A percentile compares a stretch with the other conserved stretches of the same genome.
Evolutionary conservation across 2,113 vertebrate species (phyloP).

Genomic region (Ochotona curzoniae): DNA sequence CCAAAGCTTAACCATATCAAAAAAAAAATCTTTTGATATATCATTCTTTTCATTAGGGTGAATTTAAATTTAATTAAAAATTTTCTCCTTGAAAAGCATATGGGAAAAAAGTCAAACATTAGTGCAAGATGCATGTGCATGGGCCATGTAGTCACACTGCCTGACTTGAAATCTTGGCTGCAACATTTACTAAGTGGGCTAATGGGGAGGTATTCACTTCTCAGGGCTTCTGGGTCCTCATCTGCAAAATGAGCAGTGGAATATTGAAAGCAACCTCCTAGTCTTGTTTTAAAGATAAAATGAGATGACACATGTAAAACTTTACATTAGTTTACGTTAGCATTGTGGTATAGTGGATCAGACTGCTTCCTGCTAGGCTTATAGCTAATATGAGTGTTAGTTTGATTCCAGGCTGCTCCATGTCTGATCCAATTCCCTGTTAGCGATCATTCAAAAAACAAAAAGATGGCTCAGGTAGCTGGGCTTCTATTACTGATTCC

Average conservation of each 20-base stretch:
- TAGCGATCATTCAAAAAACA: no score
- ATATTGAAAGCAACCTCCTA: neutral
- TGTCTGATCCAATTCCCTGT: no score
- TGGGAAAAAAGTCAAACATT: neutral
- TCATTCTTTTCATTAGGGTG: constrained; percentile 39
- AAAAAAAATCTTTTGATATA: neutral
- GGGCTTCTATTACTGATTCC: no score
- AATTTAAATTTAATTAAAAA: constrained; percentile 54
- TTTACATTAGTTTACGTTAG: neutral
- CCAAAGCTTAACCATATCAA: neutral
- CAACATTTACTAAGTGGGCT: neutral
- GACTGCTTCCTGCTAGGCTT: no score
- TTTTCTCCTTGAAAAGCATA: neutral
- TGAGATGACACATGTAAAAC: neutral
- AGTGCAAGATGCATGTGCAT: neutral
- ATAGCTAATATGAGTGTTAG: no score
- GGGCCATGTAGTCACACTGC: neutral
- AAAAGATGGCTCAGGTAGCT: no score
- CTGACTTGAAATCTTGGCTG: neutral
- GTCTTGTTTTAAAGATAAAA: neutral
- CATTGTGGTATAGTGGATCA: no score
- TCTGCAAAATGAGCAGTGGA: neutral
- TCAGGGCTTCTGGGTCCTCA: neutral
- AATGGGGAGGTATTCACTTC: neutral
- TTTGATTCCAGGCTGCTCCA: no score